These are phyloP conservation scores for Caenorhabditis brenneri DNA, from an alignment of 1,140 invertebrate genomes.

Conservation along the genomic window DNA sequence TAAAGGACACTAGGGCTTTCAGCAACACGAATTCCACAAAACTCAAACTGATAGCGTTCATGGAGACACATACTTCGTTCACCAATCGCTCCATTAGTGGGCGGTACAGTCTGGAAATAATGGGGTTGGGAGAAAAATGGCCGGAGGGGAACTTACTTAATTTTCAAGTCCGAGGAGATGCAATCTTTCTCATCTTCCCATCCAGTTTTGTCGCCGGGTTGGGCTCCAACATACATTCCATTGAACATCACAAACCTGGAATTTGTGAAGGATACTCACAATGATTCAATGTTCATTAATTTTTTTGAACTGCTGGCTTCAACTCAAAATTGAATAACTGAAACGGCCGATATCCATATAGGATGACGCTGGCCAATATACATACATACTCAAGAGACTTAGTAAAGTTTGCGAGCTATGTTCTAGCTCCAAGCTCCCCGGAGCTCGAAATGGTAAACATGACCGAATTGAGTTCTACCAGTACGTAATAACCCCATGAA, in stretches of 20 bases:
- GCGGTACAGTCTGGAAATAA: constrained; percentile 53
- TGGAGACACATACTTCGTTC: constrained; percentile 55
- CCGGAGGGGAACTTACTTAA: constrained; percentile 24
- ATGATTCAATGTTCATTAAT: too few species aligned
- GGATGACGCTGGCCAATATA: too few species aligned
- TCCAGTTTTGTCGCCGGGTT: constrained; percentile 46
- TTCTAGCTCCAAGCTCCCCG: too few species aligned
- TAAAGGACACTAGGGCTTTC: constrained; percentile 58
- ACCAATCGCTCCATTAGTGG: constrained; percentile 55
- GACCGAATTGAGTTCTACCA: too few species aligned
- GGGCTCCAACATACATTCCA: constrained; percentile 53
- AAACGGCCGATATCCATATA: too few species aligned
- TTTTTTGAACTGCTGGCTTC: too few species aligned
- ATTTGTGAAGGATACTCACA: background rate
- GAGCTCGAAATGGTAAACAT: too few species aligned
- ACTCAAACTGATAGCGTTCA: constrained; percentile 50
- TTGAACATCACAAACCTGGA: constrained; percentile 58
- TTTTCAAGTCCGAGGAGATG: constrained; percentile 53
- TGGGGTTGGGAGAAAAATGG: background rate
- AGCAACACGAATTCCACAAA: constrained; percentile 50
- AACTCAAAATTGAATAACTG: too few species aligned
- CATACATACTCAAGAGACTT: too few species aligned
- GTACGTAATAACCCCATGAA: too few species aligned
- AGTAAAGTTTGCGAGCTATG: too few species aligned
- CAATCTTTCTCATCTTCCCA: constrained; percentile 54